Conservation (phyloP, 1,140 invertebrate genomes). For the Varroa destructor region DNA sequence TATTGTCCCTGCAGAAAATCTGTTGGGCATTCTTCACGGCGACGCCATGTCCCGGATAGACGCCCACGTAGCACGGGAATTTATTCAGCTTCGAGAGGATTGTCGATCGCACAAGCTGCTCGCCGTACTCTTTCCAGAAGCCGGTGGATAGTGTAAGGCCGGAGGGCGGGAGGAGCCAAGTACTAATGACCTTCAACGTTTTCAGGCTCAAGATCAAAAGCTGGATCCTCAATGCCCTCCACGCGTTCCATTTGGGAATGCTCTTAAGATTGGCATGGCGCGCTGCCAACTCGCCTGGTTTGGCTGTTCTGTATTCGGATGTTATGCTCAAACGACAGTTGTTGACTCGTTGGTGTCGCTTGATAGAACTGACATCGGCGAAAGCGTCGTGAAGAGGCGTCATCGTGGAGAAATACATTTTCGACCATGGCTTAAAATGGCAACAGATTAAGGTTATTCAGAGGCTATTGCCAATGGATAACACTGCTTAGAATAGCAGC, state of each 20-base stretch:
- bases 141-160: not conserved
- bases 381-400: too few relatives aligned
- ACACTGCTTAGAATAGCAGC: too few relatives aligned
- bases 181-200: not conserved
- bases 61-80: not conserved
- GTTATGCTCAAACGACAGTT: not conserved
- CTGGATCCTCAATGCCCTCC: too few relatives aligned
- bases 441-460: too few relatives aligned
- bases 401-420: too few relatives aligned
- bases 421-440: too few relatives aligned
- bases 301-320: not conserved
- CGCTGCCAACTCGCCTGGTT: not conserved
- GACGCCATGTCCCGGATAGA: not conserved
- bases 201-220: too few relatives aligned
- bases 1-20: not conserved
- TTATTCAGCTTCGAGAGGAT: conserved; percentile 15
- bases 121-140: not conserved
- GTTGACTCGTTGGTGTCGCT: conserved; percentile 23
- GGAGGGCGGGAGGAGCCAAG: conserved; percentile 1
- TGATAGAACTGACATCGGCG: not conserved
- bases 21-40: not conserved
- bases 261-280: not conserved
- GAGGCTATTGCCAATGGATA: too few relatives aligned
- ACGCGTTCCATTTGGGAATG: not conserved
- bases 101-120: conserved; percentile 25